These are phyloP conservation scores for Diglossa cyanea DNA, from an alignment of 2,797 vertebrate species.

Conservation along the genomic window DNA sequence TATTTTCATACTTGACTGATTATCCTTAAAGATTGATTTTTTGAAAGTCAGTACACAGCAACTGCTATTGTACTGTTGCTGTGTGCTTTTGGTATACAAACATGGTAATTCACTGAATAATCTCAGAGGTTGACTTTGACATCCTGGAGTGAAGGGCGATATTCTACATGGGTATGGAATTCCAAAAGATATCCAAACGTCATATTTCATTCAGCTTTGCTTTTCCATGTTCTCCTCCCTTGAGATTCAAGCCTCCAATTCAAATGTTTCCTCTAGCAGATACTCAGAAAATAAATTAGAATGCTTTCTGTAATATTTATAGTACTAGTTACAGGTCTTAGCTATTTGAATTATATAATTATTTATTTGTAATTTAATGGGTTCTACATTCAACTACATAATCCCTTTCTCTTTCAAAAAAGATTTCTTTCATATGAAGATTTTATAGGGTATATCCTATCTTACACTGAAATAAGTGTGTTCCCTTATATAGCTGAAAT, in stretches of 20 bases:
- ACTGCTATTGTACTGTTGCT: not conserved
- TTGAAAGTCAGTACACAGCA: not conserved
- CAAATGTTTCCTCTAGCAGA: not conserved
- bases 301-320: not conserved
- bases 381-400: not conserved
- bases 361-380: not conserved
- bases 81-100: not conserved
- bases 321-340: not conserved
- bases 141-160: not conserved
- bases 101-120: not conserved
- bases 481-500: not conserved
- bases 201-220: not conserved
- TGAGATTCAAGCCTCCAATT: not conserved
- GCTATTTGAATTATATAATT: not conserved
- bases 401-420: not conserved
- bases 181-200: not conserved
- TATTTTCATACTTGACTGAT: not conserved
- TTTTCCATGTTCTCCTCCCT: not conserved
- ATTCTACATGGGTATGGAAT: not conserved
- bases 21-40: not conserved
- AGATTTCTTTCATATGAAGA: not conserved
- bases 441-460: not conserved
- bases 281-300: not conserved
- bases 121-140: not conserved
- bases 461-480: not conserved